Evolutionary conservation across 2,888 invertebrate genomes (phyloP).

Genomic region (Pseudeuparius sepicola): DNA sequence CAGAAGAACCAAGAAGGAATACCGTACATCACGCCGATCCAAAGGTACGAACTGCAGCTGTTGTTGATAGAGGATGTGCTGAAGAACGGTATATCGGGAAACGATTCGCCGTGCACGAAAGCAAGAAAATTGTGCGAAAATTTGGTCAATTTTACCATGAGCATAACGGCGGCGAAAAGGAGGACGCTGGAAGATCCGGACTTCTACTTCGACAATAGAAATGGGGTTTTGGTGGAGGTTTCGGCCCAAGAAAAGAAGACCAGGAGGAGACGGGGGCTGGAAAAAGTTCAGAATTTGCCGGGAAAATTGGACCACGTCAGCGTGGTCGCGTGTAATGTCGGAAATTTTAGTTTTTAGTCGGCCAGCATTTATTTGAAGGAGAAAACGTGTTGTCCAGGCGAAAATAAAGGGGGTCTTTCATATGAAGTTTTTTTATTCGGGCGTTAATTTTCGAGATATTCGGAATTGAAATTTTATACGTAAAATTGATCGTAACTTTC

Average conservation of each 20-base stretch:
- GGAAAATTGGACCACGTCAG: slow-evolving; percentile 86
- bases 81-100: slow-evolving; percentile 42
- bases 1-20: slow-evolving; percentile 43
- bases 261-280: slow-evolving; percentile 59
- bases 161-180: slow-evolving; percentile 71
- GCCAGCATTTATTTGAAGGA: no score
- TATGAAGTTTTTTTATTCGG: no score
- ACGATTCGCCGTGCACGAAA: slow-evolving; percentile 50
- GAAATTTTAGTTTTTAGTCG: slow-evolving; percentile 30
- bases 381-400: no score
- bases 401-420: no score
- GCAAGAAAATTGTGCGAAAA: slow-evolving; percentile 60
- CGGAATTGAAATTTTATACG: no score
- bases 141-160: slow-evolving; percentile 66
- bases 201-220: slow-evolving; percentile 54
- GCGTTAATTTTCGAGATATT: no score
- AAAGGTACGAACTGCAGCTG: slow-evolving; percentile 64
- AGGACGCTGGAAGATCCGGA: slow-evolving; percentile 74
- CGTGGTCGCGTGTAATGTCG: slow-evolving; percentile 70
- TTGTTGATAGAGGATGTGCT: slow-evolving; percentile 67
- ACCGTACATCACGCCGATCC: slow-evolving; percentile 49
- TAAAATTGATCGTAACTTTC: no score
- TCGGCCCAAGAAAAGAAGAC: slow-evolving; percentile 54
- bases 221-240: slow-evolving; percentile 47
- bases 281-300: slow-evolving; percentile 61